Evolutionary conservation across 2,797 vertebrate species (phyloP).

Genomic region (Platyrinchus mystaceus): DNA sequence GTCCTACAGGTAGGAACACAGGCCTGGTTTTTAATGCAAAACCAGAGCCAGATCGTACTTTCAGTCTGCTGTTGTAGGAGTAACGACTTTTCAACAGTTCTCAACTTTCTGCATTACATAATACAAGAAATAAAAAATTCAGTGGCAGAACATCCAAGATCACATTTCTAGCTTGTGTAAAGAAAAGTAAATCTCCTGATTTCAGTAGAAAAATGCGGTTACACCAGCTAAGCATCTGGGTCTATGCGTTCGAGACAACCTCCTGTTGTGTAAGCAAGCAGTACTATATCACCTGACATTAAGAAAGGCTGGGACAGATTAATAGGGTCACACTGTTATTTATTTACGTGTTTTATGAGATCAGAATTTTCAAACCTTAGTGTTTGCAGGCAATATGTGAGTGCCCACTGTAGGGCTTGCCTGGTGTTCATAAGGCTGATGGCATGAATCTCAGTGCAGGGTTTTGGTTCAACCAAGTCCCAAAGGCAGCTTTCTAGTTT

Average conservation of each 20-base stretch:
- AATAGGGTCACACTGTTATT: neutral
- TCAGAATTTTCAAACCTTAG: neutral
- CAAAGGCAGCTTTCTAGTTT: neutral
- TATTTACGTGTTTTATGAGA: neutral
- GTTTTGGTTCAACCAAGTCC: neutral
- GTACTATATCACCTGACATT: neutral
- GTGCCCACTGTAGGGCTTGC: neutral
- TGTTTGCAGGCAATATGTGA: neutral
- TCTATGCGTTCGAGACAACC: neutral
- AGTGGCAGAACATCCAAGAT: neutral
- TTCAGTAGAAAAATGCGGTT: neutral
- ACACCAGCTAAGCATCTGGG: neutral
- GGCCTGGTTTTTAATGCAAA: neutral
- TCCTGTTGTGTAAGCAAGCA: neutral
- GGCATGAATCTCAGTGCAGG: neutral
- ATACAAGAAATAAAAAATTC: neutral
- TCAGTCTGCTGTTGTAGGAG: neutral
- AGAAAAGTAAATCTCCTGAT: neutral
- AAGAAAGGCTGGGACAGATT: neutral
- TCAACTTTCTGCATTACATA: neutral
- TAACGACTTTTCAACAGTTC: neutral
- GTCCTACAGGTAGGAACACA: slow-evolving; percentile 7
- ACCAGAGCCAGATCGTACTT: neutral
- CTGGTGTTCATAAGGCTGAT: neutral
- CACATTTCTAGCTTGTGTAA: neutral